Percentiles rank a stretch among this genome's conserved stretches.
phyloP scores from a whole-genome alignment of 2,113 vertebrate genomes.

The Mormoops blainvillei region DNA sequence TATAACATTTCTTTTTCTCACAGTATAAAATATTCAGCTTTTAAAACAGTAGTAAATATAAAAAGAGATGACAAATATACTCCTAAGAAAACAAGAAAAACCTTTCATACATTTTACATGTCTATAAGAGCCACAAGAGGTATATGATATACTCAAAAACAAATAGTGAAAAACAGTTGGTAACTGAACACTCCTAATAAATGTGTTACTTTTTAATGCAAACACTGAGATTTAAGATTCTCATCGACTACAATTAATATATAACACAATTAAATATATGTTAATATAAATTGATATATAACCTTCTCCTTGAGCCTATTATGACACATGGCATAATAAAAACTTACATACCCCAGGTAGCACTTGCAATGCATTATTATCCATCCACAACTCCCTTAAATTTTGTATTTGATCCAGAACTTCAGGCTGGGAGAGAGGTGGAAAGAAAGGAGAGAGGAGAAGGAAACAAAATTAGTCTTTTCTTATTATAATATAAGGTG shows the following conservation, averaged over 20 bases:
- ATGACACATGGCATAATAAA: slow-evolving; percentile 58
- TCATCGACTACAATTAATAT: background rate
- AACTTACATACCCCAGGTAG: slow-evolving; percentile 93
- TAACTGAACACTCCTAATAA: background rate
- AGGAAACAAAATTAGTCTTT: slow-evolving; percentile 14
- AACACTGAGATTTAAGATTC: background rate
- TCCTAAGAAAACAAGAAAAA: background rate
- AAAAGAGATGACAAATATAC: background rate
- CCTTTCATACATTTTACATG: background rate
- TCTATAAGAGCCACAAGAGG: background rate
- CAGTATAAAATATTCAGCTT: background rate
- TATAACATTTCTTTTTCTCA: background rate
- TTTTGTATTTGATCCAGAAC: slow-evolving; percentile 98
- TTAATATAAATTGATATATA: too few species aligned
- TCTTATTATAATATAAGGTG: background rate
- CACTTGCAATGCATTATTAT: slow-evolving; percentile 96
- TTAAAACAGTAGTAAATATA: background rate
- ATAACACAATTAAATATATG: too few species aligned
- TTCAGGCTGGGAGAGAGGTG: slow-evolving; percentile 86
- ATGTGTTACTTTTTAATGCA: background rate
- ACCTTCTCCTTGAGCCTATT: too few species aligned
- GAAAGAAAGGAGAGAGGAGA: slow-evolving; percentile 15
- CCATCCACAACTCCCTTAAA: slow-evolving; percentile 95
- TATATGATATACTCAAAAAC: background rate
- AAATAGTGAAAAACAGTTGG: background rate